Conservation (phyloP, 1,140 invertebrate species). For the Tetramorium simillimum region DNA sequence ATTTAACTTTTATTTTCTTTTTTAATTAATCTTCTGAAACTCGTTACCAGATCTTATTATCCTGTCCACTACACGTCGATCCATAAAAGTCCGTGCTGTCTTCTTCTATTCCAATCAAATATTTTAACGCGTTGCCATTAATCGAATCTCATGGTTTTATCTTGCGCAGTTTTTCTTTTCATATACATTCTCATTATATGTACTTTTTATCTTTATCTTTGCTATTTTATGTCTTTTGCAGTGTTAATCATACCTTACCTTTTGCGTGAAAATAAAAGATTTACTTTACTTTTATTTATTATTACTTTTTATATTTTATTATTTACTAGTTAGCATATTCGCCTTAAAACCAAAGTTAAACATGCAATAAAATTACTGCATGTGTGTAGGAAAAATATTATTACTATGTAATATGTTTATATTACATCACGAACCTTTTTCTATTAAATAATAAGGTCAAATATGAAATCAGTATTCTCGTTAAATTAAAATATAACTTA, state of each 20-base stretch:
- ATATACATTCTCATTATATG: background rate
- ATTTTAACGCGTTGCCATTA: background rate
- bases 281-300: background rate
- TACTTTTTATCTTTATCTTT: background rate
- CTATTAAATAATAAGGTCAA: background rate
- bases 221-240: background rate
- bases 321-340: background rate
- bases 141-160: background rate
- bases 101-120: background rate
- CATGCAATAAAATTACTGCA: background rate
- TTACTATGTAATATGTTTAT: background rate
- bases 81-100: background rate
- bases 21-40: slow-evolving; percentile 4
- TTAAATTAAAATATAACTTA: background rate
- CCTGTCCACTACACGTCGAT: background rate
- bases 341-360: background rate
- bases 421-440: background rate
- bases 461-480: background rate
- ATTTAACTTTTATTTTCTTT: background rate
- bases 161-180: background rate
- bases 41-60: background rate
- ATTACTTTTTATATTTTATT: background rate
- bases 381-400: background rate
- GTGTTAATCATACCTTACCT: background rate
- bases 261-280: background rate